phyloP scores from a whole-genome alignment of 1,140 invertebrate genomes.

The Drosophila arawakana region DNA sequence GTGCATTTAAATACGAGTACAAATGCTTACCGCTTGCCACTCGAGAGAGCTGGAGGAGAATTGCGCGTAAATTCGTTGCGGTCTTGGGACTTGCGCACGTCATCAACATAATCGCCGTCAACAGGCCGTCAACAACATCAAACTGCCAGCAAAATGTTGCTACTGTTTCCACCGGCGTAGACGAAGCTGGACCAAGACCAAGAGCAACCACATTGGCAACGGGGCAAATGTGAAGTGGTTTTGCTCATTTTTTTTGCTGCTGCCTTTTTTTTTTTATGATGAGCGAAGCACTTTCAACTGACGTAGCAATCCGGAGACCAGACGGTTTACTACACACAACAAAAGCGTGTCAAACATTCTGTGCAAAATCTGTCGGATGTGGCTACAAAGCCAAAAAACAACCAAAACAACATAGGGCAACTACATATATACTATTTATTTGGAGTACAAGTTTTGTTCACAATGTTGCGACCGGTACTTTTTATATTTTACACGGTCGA shows the following conservation, averaged over 20 bases:
- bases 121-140: constrained; percentile 80
- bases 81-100: constrained; percentile 63
- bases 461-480: constrained; percentile 39
- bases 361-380: constrained; percentile 43
- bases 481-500: constrained; percentile 56
- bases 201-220: constrained; percentile 45
- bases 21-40: constrained; percentile 67
- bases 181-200: constrained; percentile 28
- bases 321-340: constrained; percentile 47
- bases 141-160: constrained; percentile 79
- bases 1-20: constrained; percentile 68
- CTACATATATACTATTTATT: constrained; percentile 6
- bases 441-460: neutral
- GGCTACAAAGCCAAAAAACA: constrained; percentile 12
- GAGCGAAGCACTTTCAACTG: constrained; percentile 67
- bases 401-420: neutral
- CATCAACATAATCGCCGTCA: constrained; percentile 82
- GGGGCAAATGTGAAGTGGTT: constrained; percentile 64
- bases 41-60: constrained; percentile 63
- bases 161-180: constrained; percentile 70
- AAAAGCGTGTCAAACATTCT: constrained; percentile 64
- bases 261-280: constrained; percentile 62
- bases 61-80: constrained; percentile 83
- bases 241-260: too few species aligned
- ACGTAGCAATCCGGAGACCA: constrained; percentile 19